phyloP scores from a whole-genome alignment of 2,888 invertebrate species.

The Agelastica alni region DNA sequence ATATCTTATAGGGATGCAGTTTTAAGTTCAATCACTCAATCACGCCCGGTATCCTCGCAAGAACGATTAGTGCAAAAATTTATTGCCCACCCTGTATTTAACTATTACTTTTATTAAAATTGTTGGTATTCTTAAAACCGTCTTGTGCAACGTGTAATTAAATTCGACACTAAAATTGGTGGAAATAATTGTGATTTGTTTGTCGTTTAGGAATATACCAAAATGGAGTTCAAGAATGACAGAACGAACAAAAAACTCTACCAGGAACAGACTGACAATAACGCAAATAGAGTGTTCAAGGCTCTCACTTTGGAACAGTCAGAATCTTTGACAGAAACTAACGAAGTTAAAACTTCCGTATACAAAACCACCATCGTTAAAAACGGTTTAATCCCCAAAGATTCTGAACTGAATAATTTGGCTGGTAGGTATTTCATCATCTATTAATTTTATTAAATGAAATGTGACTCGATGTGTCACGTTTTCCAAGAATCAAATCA shows the following conservation, averaged over 20 bases:
- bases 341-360: conserved; percentile 31
- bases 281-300: conserved; percentile 53
- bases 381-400: conserved; percentile 26
- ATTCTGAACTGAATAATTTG: conserved; percentile 26
- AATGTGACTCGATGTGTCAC: no score
- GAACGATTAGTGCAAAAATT: no score
- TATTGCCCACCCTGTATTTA: no score
- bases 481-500: no score
- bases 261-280: conserved; percentile 56
- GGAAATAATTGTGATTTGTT: not conserved
- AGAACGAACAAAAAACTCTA: conserved; percentile 48
- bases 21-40: no score
- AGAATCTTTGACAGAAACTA: conserved; percentile 30
- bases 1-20: no score
- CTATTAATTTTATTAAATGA: no score
- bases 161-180: no score
- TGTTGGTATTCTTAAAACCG: no score
- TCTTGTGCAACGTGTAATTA: no score
- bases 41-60: no score
- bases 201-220: conserved; percentile 40
- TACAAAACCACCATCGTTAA: conserved; percentile 37
- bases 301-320: conserved; percentile 38
- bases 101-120: no score
- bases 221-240: conserved; percentile 40
- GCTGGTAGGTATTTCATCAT: conserved; percentile 33